Percentiles rank a stretch among this genome's conserved stretches.
phyloP scores from a whole-genome alignment of 2,113 vertebrate species.

The Theropithecus gelada region DNA sequence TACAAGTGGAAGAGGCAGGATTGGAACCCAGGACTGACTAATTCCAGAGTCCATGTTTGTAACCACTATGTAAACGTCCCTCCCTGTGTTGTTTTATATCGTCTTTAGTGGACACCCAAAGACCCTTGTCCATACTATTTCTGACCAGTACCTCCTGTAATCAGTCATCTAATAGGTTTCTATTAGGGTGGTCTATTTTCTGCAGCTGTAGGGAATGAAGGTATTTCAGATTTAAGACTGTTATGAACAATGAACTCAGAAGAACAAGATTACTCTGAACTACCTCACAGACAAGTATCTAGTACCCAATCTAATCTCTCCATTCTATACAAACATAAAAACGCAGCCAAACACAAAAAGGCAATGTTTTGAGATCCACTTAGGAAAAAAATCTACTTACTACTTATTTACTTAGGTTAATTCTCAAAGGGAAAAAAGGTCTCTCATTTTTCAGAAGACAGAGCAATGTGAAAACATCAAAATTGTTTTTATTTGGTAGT shows the following conservation, averaged over 20 bases:
- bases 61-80: not conserved
- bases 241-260: constrained; percentile 76
- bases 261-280: constrained; percentile 75
- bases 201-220: not conserved
- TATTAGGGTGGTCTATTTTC: not conserved
- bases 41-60: not conserved
- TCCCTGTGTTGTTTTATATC: not conserved
- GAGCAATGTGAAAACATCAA: constrained; percentile 6
- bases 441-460: not conserved
- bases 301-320: constrained; percentile 74
- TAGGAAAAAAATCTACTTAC: not conserved
- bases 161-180: not conserved
- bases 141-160: not conserved
- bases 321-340: constrained; percentile 78
- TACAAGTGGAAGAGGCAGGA: not conserved
- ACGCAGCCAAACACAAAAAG: constrained; percentile 53
- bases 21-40: not conserved
- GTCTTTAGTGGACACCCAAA: not conserved
- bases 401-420: constrained; percentile 17
- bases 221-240: constrained; percentile 53
- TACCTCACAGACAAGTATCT: constrained; percentile 67
- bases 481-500: not conserved
- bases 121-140: not conserved
- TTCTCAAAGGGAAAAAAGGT: not conserved
- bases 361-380: constrained; percentile 57